Evolutionary conservation across 2,113 vertebrate species (phyloP).

Genomic region (Glaucidium brasilianum): DNA sequence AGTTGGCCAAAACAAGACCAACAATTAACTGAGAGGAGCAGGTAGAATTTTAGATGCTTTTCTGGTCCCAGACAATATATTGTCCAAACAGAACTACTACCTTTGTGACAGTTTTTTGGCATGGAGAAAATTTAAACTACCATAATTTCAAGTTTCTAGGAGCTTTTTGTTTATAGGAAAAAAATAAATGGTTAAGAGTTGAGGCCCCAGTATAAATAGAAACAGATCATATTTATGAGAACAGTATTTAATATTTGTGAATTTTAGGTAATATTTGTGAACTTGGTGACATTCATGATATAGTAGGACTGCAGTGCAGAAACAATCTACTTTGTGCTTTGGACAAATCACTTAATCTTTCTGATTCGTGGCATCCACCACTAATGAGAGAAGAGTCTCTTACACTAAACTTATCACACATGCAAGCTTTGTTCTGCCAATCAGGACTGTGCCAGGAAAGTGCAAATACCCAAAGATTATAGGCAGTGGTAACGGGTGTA

Average conservation of each 20-base stretch:
- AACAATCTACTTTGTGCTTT: not conserved
- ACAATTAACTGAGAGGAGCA: not conserved
- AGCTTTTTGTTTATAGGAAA: not conserved
- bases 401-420: not conserved
- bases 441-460: constrained; percentile 23
- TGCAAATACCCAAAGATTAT: constrained; percentile 19
- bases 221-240: not conserved
- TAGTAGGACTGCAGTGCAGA: not conserved
- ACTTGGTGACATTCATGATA: not conserved
- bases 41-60: not conserved
- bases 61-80: not conserved
- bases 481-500: constrained; percentile 26
- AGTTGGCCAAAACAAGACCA: not conserved
- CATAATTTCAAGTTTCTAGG: not conserved
- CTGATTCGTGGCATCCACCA: not conserved
- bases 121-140: not conserved
- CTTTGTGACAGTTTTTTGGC: not conserved
- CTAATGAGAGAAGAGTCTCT: constrained; percentile 10
- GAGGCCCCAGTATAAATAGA: not conserved
- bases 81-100: not conserved
- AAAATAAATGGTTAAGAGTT: not conserved
- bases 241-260: not conserved
- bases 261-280: not conserved
- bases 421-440: not conserved
- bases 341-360: constrained; percentile 19